Evolutionary conservation across 2,113 vertebrate genomes (phyloP).

Genomic region (Catagonus wagneri): DNA sequence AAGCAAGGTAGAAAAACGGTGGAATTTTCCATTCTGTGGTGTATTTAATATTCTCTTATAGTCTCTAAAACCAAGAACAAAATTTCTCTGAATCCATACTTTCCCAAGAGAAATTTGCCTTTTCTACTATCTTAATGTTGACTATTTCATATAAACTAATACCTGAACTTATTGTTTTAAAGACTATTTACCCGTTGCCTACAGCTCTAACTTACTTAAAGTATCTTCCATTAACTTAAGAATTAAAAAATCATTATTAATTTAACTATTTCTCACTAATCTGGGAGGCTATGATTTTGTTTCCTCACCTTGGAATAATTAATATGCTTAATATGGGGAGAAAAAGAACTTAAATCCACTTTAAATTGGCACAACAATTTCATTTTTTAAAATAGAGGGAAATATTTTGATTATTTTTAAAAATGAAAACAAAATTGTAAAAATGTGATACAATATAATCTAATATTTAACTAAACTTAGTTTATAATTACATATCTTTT

Average conservation of each 20-base stretch:
- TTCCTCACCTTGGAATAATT: slow-evolving; percentile 27
- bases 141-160: slow-evolving; percentile 37
- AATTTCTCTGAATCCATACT: background rate
- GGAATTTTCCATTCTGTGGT: background rate
- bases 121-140: background rate
- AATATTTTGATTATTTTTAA: background rate
- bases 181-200: slow-evolving; percentile 23
- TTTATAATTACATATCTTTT: slow-evolving; percentile 9
- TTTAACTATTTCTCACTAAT: slow-evolving; percentile 57
- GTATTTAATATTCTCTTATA: background rate
- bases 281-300: slow-evolving; percentile 19
- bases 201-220: slow-evolving; percentile 21
- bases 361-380: background rate
- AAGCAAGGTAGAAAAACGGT: background rate
- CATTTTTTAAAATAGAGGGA: slow-evolving; percentile 45
- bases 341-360: slow-evolving; percentile 19
- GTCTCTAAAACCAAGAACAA: slow-evolving; percentile 4
- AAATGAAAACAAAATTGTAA: slow-evolving; percentile 40
- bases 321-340: slow-evolving; percentile 1
- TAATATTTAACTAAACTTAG: slow-evolving; percentile 45
- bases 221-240: slow-evolving; percentile 36
- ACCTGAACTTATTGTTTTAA: slow-evolving; percentile 28
- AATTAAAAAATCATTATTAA: slow-evolving; percentile 55
- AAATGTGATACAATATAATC: slow-evolving; percentile 48
- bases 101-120: background rate